A percentile compares a stretch with the other conserved stretches of the same genome.
Conservation (phyloP, 2,888 invertebrate genomes). For the Cheiracanthium punctorium region DNA sequence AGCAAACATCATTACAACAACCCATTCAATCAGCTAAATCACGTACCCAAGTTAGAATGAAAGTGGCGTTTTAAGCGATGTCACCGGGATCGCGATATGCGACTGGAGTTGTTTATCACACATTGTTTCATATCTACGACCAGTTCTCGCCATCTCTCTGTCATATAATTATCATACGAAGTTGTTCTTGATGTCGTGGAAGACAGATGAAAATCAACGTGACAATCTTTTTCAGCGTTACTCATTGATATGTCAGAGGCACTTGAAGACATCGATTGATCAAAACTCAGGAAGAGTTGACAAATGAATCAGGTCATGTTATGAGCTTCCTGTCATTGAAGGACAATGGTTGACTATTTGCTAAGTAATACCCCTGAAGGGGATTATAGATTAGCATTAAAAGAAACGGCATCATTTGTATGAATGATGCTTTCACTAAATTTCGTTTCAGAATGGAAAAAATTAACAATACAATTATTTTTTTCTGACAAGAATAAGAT, state of each 20-base stretch:
- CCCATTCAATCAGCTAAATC: no score
- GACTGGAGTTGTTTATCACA: background rate
- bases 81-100: background rate
- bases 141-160: background rate
- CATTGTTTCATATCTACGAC: background rate
- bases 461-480: no score
- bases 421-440: no score
- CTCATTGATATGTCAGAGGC: background rate
- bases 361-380: background rate
- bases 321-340: constrained; percentile 1
- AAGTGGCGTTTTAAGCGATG: no score
- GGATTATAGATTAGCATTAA: background rate
- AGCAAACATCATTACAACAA: no score
- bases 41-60: no score
- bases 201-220: background rate
- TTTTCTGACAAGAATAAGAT: no score
- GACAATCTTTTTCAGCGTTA: background rate
- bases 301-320: constrained; percentile 21
- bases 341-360: constrained; percentile 8
- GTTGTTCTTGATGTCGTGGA: no score
- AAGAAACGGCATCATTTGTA: no score
- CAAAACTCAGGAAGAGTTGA: background rate
- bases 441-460: no score
- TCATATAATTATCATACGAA: background rate
- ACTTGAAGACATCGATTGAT: background rate